Conservation (phyloP, 2,888 invertebrate genomes). For the Pediacus dermestoides region DNA sequence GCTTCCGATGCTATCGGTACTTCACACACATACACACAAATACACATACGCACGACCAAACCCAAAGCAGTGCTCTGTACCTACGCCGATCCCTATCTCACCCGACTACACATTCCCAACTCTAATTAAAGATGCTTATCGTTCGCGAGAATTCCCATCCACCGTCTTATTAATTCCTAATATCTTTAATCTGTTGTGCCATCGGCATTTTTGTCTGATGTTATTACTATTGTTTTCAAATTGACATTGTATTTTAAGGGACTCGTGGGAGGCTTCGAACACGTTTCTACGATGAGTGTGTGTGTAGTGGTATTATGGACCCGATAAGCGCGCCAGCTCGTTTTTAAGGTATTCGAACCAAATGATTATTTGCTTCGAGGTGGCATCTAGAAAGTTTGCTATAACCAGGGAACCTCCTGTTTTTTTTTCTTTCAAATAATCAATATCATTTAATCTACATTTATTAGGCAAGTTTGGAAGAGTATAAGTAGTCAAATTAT, state of each 20-base stretch:
- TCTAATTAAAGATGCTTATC: slow-evolving; percentile 41
- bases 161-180: slow-evolving; percentile 48
- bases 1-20: slow-evolving; percentile 22
- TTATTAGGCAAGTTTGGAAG: too few species aligned
- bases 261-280: slow-evolving; percentile 11
- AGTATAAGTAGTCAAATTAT: too few species aligned
- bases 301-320: too few species aligned
- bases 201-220: slow-evolving; percentile 38
- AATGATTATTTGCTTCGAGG: too few species aligned
- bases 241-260: slow-evolving; percentile 24
- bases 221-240: slow-evolving; percentile 36
- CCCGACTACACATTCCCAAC: slow-evolving; percentile 36
- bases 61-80: slow-evolving; percentile 15
- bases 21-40: slow-evolving; percentile 23
- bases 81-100: slow-evolving; percentile 34
- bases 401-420: too few species aligned
- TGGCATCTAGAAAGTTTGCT: too few species aligned
- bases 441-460: too few species aligned
- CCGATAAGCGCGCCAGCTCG: too few species aligned
- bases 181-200: slow-evolving; percentile 39
- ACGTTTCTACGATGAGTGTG: too few species aligned
- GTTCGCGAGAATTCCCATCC: slow-evolving; percentile 44
- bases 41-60: slow-evolving; percentile 15
- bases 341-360: too few species aligned
- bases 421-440: too few species aligned